Evolutionary conservation across 2,113 vertebrate genomes (phyloP), one percentile per base, ranked within the genome.

Genomic region (Synchiropus splendidus): DNA sequence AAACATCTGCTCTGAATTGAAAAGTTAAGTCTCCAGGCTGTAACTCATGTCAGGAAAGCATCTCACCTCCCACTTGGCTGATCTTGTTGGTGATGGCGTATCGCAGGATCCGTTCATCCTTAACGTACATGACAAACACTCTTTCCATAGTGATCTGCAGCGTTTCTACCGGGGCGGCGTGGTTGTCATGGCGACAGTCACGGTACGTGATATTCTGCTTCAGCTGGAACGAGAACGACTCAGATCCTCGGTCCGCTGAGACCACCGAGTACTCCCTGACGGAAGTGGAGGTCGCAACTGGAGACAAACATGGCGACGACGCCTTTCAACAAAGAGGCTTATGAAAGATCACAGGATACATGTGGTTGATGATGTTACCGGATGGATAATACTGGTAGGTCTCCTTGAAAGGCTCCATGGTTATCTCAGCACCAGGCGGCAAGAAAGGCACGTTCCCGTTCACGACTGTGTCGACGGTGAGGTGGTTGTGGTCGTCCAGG

Each of bases 61-160:
- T 44, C 73, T 56, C 70, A 93, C 90, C 89, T 82, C 87, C 83
- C 0, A 82, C 63, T 0, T 82, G 85, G 51, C 89, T 82, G 9
- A 98, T 66, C 32, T 88, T 90, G 81, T 88, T 90, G n/a, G 90
- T 89, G 48, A 94, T 74, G 30, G 94, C 94, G 1, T 91, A 98
- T 67, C 92, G 83, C 45, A 98, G 87, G 51, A 86, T 86, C 0
- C 70, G 80, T 68, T 98, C 95, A 6, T 89, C 89, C 27, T 72
- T 51, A 1, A 85, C 85, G 2, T 94, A 97, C 74, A 95, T 84
- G 32, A 89, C 75, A 21, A 95, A 91, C 58, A 90, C 79, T 0
- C 85, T 84, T 2, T 86, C 80, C 66, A 92, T 88, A 0, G 45
- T 79, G 33, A 98, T 86, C 69, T 73, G 86, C 78, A 89, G 86